A percentile compares a stretch with the other conserved stretches of the same genome.
Evolutionary conservation across 2,888 invertebrate genomes (phyloP).

Genomic region (Epirrhoe alternata): DNA sequence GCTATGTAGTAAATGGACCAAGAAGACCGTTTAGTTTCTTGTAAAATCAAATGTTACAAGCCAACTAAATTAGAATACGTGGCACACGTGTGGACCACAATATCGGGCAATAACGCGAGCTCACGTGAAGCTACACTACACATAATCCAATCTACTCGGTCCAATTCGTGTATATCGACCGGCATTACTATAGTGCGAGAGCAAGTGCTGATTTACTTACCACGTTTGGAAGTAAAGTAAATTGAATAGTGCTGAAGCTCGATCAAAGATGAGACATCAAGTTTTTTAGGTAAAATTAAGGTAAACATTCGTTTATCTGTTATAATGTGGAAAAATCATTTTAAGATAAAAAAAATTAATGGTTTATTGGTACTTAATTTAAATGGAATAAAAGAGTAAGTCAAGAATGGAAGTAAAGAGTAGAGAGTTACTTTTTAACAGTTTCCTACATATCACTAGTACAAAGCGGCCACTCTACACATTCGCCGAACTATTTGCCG

Average conservation of each 20-base stretch:
- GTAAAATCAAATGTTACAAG: slow-evolving; percentile 14
- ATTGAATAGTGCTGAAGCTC: background rate
- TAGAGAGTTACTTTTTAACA: no score
- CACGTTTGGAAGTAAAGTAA: background rate
- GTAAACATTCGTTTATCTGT: no score
- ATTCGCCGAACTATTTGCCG: no score
- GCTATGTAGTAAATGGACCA: background rate
- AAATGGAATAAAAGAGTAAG: no score
- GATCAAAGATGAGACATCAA: background rate
- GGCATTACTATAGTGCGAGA: slow-evolving; percentile 23
- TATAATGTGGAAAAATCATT: no score
- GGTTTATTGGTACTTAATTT: no score
- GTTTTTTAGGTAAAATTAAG: no score
- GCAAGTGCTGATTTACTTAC: slow-evolving; percentile 4
- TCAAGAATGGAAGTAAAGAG: no score
- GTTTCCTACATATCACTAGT: no score
- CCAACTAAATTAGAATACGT: slow-evolving; percentile 13
- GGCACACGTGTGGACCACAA: slow-evolving; percentile 22
- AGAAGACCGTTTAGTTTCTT: background rate
- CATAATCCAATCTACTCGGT: slow-evolving; percentile 37
- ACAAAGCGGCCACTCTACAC: no score
- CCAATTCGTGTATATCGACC: slow-evolving; percentile 36
- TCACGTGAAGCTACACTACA: slow-evolving; percentile 31
- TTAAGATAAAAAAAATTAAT: no score
- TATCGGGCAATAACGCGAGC: slow-evolving; percentile 27